These are phyloP conservation scores for Siphlonurus alternatus DNA, from an alignment of 2,888 invertebrate species.

Conservation along the genomic window DNA sequence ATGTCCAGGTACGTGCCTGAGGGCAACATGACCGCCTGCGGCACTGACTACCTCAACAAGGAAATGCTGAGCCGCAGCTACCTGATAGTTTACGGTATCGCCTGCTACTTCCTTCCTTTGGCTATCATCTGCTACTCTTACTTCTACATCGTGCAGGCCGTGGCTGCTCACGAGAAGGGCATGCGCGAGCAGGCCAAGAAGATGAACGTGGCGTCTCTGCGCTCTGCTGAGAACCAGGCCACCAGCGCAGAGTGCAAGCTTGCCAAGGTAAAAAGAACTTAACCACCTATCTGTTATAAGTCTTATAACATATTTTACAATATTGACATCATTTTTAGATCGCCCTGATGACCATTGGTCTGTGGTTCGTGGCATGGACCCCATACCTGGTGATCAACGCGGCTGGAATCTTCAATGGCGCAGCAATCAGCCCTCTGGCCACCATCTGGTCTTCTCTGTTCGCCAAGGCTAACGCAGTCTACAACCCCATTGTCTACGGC, in stretches of 20 bases:
- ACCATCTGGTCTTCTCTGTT: conserved; percentile 84
- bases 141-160: conserved; percentile 72
- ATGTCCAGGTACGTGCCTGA: conserved; percentile 67
- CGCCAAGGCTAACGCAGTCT: conserved; percentile 80
- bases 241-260: conserved; percentile 75
- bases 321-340: conserved; percentile 34
- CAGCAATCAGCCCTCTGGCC: conserved; percentile 56
- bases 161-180: conserved; percentile 64
- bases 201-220: conserved; percentile 79
- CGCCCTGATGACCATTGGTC: conserved; percentile 72
- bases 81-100: conserved; percentile 59
- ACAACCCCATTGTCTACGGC: conserved; percentile 82
- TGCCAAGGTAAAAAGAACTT: conserved; percentile 47
- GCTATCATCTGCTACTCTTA: conserved; percentile 71
- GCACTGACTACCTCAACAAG: conserved; percentile 68
- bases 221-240: conserved; percentile 57
- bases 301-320: too few species aligned
- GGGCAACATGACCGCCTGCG: conserved; percentile 86
- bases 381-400: conserved; percentile 73
- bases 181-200: conserved; percentile 87
- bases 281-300: not conserved
- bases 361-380: conserved; percentile 90
- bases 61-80: conserved; percentile 63
- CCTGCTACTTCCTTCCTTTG: conserved; percentile 61
- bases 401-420: conserved; percentile 57